Evolutionary conservation across 2,113 vertebrate genomes (phyloP).

Genomic region (Bothrops jararaca): DNA sequence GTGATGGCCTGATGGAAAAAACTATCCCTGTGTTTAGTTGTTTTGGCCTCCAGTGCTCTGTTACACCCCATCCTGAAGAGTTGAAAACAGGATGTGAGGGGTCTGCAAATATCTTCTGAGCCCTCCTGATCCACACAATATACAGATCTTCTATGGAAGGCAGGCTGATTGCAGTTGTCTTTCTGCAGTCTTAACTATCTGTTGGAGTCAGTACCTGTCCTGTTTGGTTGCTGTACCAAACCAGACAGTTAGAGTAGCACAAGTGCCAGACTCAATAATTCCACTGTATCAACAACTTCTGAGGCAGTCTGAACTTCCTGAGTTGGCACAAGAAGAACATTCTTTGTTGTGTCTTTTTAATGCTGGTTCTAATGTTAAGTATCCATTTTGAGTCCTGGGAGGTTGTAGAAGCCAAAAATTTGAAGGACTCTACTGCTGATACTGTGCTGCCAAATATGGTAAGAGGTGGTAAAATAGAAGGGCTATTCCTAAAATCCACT

Average conservation of each 20-base stretch:
- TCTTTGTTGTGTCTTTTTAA: background rate
- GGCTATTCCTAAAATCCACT: background rate
- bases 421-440: background rate
- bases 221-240: background rate
- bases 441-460: background rate
- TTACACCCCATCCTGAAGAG: background rate
- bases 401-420: background rate
- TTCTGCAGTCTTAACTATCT: background rate
- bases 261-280: background rate
- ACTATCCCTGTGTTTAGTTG: background rate
- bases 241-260: background rate
- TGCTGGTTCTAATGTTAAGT: background rate
- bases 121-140: background rate
- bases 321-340: background rate
- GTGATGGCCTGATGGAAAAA: background rate
- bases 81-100: background rate
- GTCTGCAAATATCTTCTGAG: background rate
- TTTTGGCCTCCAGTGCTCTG: background rate
- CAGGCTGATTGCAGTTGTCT: background rate
- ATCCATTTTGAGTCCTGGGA: background rate
- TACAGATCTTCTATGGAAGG: background rate
- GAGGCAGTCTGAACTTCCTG: background rate
- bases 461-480: background rate
- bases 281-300: background rate
- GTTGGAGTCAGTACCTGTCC: background rate